These are phyloP conservation scores for Nebria ingens DNA, from an alignment of 1,140 invertebrate genomes.

Conservation along the genomic window DNA sequence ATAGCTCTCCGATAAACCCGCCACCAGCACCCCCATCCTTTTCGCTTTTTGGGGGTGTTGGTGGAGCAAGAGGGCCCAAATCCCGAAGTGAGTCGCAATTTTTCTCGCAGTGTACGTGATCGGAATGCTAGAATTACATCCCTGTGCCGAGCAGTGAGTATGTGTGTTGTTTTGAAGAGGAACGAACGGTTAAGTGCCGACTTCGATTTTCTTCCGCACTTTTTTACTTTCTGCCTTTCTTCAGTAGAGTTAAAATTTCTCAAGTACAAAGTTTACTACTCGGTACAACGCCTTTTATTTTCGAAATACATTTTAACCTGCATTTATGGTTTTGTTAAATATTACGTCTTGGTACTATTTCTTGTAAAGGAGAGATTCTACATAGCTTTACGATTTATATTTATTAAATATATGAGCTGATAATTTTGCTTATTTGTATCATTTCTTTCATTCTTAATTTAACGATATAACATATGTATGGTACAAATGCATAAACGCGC, in stretches of 20 bases:
- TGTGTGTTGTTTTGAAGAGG: slow-evolving; percentile 8
- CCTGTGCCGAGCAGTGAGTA: too few relatives aligned
- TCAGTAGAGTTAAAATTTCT: neutral
- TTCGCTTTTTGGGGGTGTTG: too few relatives aligned
- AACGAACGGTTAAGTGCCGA: slow-evolving; percentile 6
- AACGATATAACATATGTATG: too few relatives aligned
- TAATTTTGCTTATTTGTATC: too few relatives aligned
- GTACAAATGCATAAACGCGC: too few relatives aligned
- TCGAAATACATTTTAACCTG: slow-evolving; percentile 10
- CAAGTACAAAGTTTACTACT: neutral
- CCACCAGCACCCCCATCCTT: neutral
- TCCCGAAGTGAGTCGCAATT: slow-evolving; percentile 28
- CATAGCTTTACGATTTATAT: too few relatives aligned
- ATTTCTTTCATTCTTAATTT: too few relatives aligned
- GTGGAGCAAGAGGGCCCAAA: slow-evolving; percentile 14
- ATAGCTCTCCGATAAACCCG: slow-evolving; percentile 25
- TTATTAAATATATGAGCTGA: too few relatives aligned
- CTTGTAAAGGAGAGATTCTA: too few relatives aligned
- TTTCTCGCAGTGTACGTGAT: slow-evolving; percentile 31
- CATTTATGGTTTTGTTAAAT: too few relatives aligned
- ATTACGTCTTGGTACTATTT: too few relatives aligned
- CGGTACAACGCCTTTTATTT: neutral
- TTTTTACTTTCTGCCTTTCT: too few relatives aligned
- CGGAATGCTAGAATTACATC: slow-evolving; percentile 20
- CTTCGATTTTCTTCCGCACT: slow-evolving; percentile 9